These are phyloP conservation scores for Drosophila affinis DNA, from an alignment of 2,888 invertebrate genomes.

Conservation along the genomic window DNA sequence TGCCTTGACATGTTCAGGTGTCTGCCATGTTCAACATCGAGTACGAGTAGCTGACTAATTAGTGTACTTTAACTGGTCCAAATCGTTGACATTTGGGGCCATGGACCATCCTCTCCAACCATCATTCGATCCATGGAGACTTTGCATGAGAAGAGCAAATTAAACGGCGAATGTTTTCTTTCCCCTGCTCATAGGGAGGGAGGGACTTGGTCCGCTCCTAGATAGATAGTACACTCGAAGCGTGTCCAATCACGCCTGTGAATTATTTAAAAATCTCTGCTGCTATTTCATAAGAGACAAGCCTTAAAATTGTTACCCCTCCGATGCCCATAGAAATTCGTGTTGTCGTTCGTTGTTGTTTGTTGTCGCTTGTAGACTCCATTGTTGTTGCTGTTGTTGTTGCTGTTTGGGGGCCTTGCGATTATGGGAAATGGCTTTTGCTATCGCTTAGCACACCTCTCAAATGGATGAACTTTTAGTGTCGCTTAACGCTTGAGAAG, in stretches of 20 bases:
- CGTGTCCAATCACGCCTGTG: conserved; percentile 61
- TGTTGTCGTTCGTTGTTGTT: conserved; percentile 42
- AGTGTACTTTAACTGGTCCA: conserved; percentile 53
- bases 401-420: conserved; percentile 41
- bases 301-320: conserved; percentile 54
- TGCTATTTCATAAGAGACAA: conserved; percentile 56
- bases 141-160: conserved; percentile 52
- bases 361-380: conserved; percentile 1
- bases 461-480: conserved; percentile 47
- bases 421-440: conserved; percentile 59
- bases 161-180: conserved; percentile 24
- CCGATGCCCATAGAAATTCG: conserved; percentile 47
- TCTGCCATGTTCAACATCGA: conserved; percentile 34
- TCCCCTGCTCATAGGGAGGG: not conserved
- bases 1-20: conserved; percentile 79
- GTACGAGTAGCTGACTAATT: conserved; percentile 63
- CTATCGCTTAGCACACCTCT: conserved; percentile 53
- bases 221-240: conserved; percentile 32
- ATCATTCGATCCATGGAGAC: conserved; percentile 40
- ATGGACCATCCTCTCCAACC: conserved; percentile 17
- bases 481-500: conserved; percentile 50
- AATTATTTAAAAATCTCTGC: conserved; percentile 52
- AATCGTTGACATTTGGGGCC: conserved; percentile 57
- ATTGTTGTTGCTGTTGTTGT: conserved; percentile 1
- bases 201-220: not conserved